Base-by-base conservation (phyloP, 1,140 invertebrate genomes). In the Drosophila sproati region DNA sequence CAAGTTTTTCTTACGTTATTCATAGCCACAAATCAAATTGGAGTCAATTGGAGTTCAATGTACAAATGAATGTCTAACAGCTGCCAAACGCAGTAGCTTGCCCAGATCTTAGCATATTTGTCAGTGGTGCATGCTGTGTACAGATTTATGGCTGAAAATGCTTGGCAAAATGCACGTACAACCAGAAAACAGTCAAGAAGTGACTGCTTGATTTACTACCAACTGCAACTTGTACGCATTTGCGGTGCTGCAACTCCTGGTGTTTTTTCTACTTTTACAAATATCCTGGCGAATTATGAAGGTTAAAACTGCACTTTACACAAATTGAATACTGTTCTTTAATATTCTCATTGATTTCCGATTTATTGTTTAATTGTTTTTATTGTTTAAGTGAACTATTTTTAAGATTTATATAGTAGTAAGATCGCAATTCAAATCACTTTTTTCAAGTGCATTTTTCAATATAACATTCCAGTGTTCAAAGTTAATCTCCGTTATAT, bases 71-170 rank as follows among this genome's bases (percentile, higher is more conserved):
- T 2, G 6, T 37, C 7, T 35, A 55, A 43, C 56, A 61, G 12
- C 54, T 41, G 47, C 35, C 31, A 6, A 54, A n/a, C 45, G 35
- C 39, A n/a, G 32, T 31, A n/a, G 6, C 5, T 5, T 60, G 29
- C 20, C 6, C 51, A 70, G 39, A 39, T 52, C 47, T 34, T 1
- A 34, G 35, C n/a, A 12, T 28, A 64, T 56, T 71, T 64, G 34
- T 41, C 39, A 57, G 57, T 29, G 57, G 61, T 35, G 39, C 47
- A 50, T 57, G 12, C 12, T 51, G 20, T 66, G 60, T 37, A 39
- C 45, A 60, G 59, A 85, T 83, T 83, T 83, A 83, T 80, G 62
- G 48, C 5, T 12, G 29, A 57, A 64, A 20, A 39, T 43, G 51
- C 51, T 61, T 56, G 12, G 39, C 41, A 57, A 41, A 39, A 45